Conservation (phyloP, 2,888 invertebrate species). For the Calliphora vomitoria region DNA sequence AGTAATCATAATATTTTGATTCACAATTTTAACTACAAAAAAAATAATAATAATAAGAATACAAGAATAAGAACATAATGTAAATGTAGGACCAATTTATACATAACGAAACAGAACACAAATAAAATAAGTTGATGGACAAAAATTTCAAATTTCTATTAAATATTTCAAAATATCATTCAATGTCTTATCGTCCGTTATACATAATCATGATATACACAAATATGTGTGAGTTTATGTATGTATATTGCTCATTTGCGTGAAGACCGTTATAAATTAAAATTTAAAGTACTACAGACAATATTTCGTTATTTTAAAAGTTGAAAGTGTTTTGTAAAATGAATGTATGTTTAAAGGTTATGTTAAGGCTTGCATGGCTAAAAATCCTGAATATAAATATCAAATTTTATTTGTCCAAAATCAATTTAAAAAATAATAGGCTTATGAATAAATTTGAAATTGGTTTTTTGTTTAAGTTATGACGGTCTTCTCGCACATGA, state of each 20-base stretch:
- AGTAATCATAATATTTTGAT: conserved; percentile 36
- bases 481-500: conserved; percentile 26
- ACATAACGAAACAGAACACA: background rate
- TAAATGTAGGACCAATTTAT: background rate
- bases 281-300: background rate
- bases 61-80: background rate
- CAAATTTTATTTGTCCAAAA: too few relatives aligned
- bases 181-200: background rate
- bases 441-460: background rate
- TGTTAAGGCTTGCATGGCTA: too few relatives aligned
- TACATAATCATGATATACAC: background rate
- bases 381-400: too few relatives aligned
- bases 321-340: too few relatives aligned
- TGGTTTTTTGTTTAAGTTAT: background rate
- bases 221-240: conserved; percentile 5
- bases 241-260: background rate
- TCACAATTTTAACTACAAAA: conserved; percentile 38
- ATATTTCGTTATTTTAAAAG: too few relatives aligned
- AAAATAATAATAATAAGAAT: background rate
- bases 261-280: conserved; percentile 6
- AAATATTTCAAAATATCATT: conserved; percentile 13
- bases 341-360: too few relatives aligned
- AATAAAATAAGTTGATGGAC: conserved; percentile 3
- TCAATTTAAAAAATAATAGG: too few relatives aligned
- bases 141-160: background rate